Conservation (phyloP, 2,113 vertebrate genomes). For the Acanthisitta chloris region DNA sequence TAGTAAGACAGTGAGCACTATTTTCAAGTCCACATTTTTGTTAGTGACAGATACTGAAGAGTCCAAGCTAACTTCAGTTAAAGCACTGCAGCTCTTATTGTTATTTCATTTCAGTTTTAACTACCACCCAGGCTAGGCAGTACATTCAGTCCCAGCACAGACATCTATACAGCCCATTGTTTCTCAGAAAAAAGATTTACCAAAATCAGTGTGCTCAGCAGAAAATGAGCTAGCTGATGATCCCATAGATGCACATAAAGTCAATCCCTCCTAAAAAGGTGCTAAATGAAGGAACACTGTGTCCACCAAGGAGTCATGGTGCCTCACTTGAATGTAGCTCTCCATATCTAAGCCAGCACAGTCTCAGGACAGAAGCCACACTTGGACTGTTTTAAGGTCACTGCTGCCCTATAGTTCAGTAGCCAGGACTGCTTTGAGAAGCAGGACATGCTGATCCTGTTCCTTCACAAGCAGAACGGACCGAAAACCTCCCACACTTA, state of each 20-base stretch:
- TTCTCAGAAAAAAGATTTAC: neutral
- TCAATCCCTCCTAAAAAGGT: neutral
- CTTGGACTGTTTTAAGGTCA: neutral
- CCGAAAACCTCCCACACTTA: neutral
- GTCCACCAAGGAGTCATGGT: neutral
- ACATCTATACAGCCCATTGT: neutral
- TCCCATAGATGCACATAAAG: neutral
- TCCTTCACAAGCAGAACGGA: neutral
- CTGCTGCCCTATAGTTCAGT: neutral
- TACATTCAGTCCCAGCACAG: neutral
- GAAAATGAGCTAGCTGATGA: neutral
- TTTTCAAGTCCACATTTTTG: neutral
- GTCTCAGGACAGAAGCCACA: neutral
- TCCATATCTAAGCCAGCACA: neutral
- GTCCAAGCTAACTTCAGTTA: neutral
- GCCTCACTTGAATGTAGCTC: neutral
- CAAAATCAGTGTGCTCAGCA: neutral
- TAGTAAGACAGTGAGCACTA: neutral
- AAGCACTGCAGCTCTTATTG: neutral
- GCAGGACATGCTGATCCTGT: too few relatives aligned
- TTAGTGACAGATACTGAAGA: neutral
- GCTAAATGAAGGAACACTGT: neutral
- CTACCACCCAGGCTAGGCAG: neutral
- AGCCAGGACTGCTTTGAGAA: neutral
- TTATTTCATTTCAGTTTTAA: neutral